These are phyloP conservation scores for Drosophila acutilabella DNA, from an alignment of 2,888 invertebrate genomes.

Conservation along the genomic window DNA sequence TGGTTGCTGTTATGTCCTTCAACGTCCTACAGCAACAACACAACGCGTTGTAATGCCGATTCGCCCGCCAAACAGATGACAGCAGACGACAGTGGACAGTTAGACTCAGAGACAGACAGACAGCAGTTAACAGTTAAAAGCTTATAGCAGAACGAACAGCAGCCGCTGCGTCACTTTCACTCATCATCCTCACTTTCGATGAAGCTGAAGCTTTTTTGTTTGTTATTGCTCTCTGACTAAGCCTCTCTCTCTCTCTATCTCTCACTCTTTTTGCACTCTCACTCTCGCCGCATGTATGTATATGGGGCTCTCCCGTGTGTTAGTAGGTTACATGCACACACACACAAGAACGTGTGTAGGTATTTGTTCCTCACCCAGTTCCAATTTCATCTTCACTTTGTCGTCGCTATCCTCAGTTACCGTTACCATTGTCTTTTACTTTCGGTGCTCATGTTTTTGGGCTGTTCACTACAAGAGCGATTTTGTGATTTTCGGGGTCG, in stretches of 20 bases:
- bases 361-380: slow-evolving; percentile 25
- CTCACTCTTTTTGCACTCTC: slow-evolving; percentile 6
- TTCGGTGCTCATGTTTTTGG: slow-evolving; percentile 50
- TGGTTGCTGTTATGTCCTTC: slow-evolving; percentile 68
- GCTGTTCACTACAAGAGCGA: slow-evolving; percentile 23
- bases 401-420: slow-evolving; percentile 40
- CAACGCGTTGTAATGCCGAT: slow-evolving; percentile 52
- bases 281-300: slow-evolving; percentile 1
- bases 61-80: slow-evolving; percentile 82
- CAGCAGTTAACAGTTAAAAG: slow-evolving; percentile 31
- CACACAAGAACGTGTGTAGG: background rate
- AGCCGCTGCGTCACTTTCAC: slow-evolving; percentile 65
- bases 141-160: slow-evolving; percentile 15
- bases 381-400: slow-evolving; percentile 24
- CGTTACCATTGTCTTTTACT: slow-evolving; percentile 50
- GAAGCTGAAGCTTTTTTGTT: slow-evolving; percentile 51
- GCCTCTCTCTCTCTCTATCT: background rate
- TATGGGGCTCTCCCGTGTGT: slow-evolving; percentile 33
- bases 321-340: slow-evolving; percentile 64
- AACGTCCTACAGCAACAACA: slow-evolving; percentile 75
- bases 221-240: slow-evolving; percentile 25
- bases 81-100: slow-evolving; percentile 66
- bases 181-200: slow-evolving; percentile 57
- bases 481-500: slow-evolving; percentile 8
- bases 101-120: slow-evolving; percentile 36